Conservation (phyloP, 2,888 invertebrate species). For the Caenorhabditis sulstoni region DNA sequence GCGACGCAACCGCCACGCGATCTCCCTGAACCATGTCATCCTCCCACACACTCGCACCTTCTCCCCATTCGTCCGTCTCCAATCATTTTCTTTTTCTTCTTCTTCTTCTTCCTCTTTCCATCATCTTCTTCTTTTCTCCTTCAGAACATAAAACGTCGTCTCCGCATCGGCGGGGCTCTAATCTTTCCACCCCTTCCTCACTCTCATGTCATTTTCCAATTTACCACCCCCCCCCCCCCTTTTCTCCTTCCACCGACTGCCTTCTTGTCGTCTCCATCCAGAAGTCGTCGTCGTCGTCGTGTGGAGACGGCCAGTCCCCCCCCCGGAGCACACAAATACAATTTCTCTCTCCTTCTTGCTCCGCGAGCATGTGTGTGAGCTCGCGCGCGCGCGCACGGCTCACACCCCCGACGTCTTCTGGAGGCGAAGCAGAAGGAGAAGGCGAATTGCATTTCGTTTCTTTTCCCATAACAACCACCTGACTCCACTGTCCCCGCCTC, state of each 20-base stretch:
- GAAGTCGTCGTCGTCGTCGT: conserved; percentile 9
- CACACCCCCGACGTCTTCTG: conserved; percentile 13
- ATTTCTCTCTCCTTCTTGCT: conserved; percentile 18
- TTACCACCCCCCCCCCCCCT: conserved; percentile 11
- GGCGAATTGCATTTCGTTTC: conserved; percentile 27
- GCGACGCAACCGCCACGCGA: too few species aligned
- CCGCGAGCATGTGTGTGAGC: conserved; percentile 9
- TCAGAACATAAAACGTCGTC: too few species aligned
- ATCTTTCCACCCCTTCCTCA: neutral
- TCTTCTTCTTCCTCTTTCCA: too few species aligned
- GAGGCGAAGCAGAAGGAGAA: conserved; percentile 12
- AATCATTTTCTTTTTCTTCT: too few species aligned
- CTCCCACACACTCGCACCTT: too few species aligned
- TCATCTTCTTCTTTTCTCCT: too few species aligned
- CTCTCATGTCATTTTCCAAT: conserved; percentile 53
- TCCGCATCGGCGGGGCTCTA: conserved; percentile 1
- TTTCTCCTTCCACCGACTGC: too few species aligned
- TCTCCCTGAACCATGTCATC: too few species aligned
- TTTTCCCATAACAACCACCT: conserved; percentile 47
- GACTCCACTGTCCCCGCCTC: neutral
- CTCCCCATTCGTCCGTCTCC: too few species aligned
- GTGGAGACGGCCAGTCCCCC: neutral
- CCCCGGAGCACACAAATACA: conserved; percentile 38
- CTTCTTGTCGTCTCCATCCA: too few species aligned
- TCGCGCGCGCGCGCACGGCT: neutral